These are phyloP conservation scores for Tipula confusa DNA, from an alignment of 2,888 invertebrate species.

Conservation along the genomic window DNA sequence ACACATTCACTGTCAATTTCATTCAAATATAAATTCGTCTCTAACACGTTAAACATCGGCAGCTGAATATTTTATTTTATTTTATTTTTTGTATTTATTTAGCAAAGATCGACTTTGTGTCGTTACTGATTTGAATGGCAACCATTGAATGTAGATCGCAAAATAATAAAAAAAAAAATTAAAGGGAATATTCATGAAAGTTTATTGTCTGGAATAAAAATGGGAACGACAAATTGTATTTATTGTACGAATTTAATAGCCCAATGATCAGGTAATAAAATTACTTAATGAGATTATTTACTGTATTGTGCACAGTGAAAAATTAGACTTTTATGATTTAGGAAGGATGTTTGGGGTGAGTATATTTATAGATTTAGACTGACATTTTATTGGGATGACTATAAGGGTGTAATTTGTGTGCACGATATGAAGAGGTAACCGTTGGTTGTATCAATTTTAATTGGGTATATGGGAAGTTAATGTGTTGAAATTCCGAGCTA, in stretches of 20 bases:
- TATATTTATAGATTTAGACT: too few relatives aligned
- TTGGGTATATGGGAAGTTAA: background rate
- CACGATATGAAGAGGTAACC: background rate
- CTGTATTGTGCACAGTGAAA: background rate
- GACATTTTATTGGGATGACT: background rate
- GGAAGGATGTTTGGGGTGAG: background rate
- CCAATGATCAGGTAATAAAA: slow-evolving; percentile 25
- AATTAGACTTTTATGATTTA: background rate
- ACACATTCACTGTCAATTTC: background rate
- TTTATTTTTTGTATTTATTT: background rate
- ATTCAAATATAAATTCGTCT: too few relatives aligned
- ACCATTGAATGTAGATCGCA: background rate
- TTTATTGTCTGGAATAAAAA: slow-evolving; percentile 21
- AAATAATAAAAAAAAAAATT: background rate
- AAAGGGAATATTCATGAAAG: background rate
- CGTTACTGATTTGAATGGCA: background rate
- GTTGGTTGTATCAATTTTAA: background rate
- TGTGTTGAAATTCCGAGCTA: background rate
- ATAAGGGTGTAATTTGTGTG: background rate
- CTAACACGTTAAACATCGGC: background rate
- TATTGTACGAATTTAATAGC: background rate
- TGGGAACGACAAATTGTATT: slow-evolving; percentile 16
- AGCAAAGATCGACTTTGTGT: background rate
- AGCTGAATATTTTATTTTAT: background rate
- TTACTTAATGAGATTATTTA: slow-evolving; percentile 25